A percentile compares a stretch with the other conserved stretches of the same genome.
phyloP scores from a whole-genome alignment of 2,888 invertebrate species.

The Octonoba sinensis region DNA sequence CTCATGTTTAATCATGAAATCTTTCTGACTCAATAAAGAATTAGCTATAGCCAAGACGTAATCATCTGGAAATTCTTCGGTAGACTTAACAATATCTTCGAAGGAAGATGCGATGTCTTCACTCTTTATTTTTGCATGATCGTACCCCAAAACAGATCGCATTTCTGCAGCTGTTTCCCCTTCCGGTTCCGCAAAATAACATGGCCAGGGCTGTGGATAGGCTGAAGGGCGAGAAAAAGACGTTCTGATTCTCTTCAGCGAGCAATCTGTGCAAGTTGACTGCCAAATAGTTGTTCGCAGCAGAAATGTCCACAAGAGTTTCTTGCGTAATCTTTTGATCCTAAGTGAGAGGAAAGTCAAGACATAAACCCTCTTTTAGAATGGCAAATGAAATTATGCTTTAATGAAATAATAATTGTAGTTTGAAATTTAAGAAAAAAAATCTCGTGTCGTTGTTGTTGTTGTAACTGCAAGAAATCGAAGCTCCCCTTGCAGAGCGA shows the following conservation, averaged over 20 bases:
- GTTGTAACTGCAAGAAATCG: too few relatives aligned
- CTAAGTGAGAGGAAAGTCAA: too few relatives aligned
- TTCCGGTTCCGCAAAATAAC: slow-evolving; percentile 23
- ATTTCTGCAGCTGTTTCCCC: slow-evolving; percentile 25
- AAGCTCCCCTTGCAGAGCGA: too few relatives aligned
- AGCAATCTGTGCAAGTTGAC: slow-evolving; percentile 6
- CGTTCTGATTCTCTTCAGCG: slow-evolving; percentile 16
- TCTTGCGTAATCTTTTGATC: not conserved
- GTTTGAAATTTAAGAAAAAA: too few relatives aligned
- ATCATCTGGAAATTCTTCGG: not conserved
- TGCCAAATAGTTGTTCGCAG: slow-evolving; percentile 9
- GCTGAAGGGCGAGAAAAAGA: slow-evolving; percentile 30
- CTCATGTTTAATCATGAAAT: slow-evolving; percentile 3
- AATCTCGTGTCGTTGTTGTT: too few relatives aligned
- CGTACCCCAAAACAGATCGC: slow-evolving; percentile 17
- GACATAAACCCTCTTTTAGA: too few relatives aligned
- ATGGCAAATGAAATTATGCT: too few relatives aligned
- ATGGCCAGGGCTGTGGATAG: slow-evolving; percentile 28
- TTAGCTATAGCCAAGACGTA: slow-evolving; percentile 25
- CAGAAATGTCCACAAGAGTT: not conserved
- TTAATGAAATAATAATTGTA: too few relatives aligned
- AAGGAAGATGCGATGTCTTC: slow-evolving; percentile 1
- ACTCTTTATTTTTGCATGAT: not conserved
- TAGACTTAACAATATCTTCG: not conserved
- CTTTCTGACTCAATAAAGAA: slow-evolving; percentile 3